These are phyloP conservation scores for Thereva nobilitata DNA, from an alignment of 2,888 invertebrate genomes.

Conservation along the genomic window DNA sequence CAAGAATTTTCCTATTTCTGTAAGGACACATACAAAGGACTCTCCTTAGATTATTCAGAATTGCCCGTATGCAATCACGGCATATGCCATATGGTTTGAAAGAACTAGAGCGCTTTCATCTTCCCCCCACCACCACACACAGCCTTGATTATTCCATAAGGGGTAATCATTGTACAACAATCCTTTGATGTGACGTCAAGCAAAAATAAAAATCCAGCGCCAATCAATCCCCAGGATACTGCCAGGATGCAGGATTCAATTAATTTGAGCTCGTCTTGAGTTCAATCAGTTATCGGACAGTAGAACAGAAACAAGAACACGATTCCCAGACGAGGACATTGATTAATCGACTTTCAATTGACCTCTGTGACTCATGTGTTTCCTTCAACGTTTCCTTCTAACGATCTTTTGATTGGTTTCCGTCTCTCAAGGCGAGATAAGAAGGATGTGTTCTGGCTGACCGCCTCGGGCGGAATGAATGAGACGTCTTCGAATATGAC, in stretches of 20 bases:
- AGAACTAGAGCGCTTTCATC: conserved; percentile 11
- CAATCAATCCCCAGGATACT: conserved; percentile 1
- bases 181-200: conserved; percentile 12
- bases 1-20: conserved; percentile 12
- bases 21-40: not conserved
- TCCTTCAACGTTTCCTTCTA: conserved; percentile 17
- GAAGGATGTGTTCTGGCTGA: no score
- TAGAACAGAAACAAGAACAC: conserved; percentile 7
- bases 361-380: conserved; percentile 40
- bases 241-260: conserved; percentile 27
- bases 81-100: not conserved
- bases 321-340: conserved; percentile 24
- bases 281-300: conserved; percentile 31
- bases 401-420: conserved; percentile 36
- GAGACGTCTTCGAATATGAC: no score
- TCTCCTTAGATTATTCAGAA: not conserved
- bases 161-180: conserved; percentile 19
- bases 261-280: conserved; percentile 25
- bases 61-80: no score
- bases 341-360: conserved; percentile 39
- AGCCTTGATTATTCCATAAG: conserved; percentile 5
- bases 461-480: no score
- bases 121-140: conserved; percentile 4
- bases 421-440: conserved; percentile 16
- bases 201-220: no score